A percentile compares a stretch with the other conserved stretches of the same genome.
phyloP scores from a whole-genome alignment of 1,140 invertebrate genomes.

The Anadara kagoshimensis region DNA sequence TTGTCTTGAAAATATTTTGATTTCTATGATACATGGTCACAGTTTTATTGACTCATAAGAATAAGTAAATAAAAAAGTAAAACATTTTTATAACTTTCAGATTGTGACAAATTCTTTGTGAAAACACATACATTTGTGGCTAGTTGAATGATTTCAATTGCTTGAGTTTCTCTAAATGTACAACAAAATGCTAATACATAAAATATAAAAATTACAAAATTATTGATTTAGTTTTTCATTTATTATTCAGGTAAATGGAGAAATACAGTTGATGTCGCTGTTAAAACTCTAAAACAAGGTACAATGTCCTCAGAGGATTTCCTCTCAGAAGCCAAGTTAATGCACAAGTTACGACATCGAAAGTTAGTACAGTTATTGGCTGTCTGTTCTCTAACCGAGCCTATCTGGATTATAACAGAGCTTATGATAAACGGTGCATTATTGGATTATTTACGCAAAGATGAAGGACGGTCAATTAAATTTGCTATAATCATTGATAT shows the following conservation, averaged over 20 bases:
- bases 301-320: conserved; percentile 99
- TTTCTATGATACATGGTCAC: too few relatives aligned
- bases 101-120: too few relatives aligned
- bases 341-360: conserved; percentile 95
- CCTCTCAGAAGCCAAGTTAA: conserved; percentile 98
- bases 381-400: conserved; percentile 98
- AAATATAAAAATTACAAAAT: too few relatives aligned
- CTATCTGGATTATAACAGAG: conserved; percentile 99
- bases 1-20: too few relatives aligned
- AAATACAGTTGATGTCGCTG: conserved; percentile 94
- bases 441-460: conserved; percentile 82
- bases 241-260: conserved; percentile 83
- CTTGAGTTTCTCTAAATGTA: too few relatives aligned
- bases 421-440: conserved; percentile 98
- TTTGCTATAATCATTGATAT: conserved; percentile 95
- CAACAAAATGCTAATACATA: too few relatives aligned
- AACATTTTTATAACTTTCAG: too few relatives aligned
- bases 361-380: conserved; percentile 99
- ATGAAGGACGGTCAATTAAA: conserved; percentile 82
- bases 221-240: not conserved
- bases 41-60: too few relatives aligned
- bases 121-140: too few relatives aligned
- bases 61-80: too few relatives aligned
- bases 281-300: conserved; percentile 94
- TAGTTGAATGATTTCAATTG: too few relatives aligned